phyloP scores from a whole-genome alignment of 2,113 vertebrate species.

The Tragelaphus scriptus region DNA sequence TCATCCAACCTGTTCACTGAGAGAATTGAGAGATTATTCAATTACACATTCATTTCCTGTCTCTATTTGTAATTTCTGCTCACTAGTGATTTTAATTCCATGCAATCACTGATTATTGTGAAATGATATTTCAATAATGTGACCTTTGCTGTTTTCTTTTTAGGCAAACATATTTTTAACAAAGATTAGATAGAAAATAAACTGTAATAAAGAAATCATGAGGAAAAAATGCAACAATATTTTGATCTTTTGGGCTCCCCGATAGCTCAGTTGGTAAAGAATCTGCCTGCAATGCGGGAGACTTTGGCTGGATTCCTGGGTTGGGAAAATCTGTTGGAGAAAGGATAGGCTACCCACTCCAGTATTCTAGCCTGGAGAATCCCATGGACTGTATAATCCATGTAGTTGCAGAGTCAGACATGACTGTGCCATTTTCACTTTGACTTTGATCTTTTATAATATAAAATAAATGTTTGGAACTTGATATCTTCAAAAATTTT shows the following conservation, averaged over 20 bases:
- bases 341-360: not conserved
- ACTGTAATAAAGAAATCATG: not conserved
- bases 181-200: not conserved
- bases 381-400: not conserved
- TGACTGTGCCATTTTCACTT: not conserved
- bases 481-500: not conserved
- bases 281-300: not conserved
- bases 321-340: not conserved
- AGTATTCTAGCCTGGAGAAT: not conserved
- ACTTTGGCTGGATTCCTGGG: not conserved
- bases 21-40: not conserved
- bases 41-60: not conserved
- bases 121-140: conserved; percentile 49
- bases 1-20: not conserved
- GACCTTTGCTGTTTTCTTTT: conserved; percentile 25
- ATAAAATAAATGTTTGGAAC: not conserved
- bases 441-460: not conserved
- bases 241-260: not conserved
- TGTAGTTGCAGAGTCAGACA: not conserved
- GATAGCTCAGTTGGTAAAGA: not conserved
- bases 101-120: conserved; percentile 27
- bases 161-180: not conserved
- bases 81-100: conserved; percentile 28
- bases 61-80: not conserved
- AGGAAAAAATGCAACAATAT: not conserved